These are phyloP conservation scores for Miichthys miiuy DNA, from an alignment of 2,797 vertebrate genomes.

Conservation along the genomic window DNA sequence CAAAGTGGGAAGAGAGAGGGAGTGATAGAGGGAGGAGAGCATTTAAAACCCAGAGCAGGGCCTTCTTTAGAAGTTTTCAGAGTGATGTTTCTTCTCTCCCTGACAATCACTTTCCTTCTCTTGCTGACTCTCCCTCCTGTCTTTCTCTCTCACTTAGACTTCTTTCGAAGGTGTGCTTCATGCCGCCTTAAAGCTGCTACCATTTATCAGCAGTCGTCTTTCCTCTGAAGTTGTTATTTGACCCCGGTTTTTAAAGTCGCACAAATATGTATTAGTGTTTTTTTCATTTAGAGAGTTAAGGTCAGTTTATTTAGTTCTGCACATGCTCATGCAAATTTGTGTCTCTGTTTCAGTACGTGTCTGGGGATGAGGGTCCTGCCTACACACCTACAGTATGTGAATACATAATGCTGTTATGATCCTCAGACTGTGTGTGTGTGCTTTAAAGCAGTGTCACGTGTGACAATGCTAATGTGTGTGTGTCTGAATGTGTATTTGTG, in stretches of 20 bases:
- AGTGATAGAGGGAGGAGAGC: constrained; percentile 81
- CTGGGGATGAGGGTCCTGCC: constrained; percentile 72
- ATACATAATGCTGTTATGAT: constrained; percentile 75
- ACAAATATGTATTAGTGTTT: constrained; percentile 69
- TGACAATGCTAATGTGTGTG: constrained; percentile 66
- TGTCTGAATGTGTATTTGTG: constrained; percentile 49
- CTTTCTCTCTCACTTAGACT: constrained; percentile 61
- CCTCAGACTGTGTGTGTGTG: constrained; percentile 44
- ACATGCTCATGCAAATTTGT: constrained; percentile 78
- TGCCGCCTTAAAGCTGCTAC: constrained; percentile 39
- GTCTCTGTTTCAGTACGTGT: constrained; percentile 71
- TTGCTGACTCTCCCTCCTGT: constrained; percentile 64
- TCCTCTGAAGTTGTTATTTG: constrained; percentile 67
- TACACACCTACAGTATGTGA: constrained; percentile 76
- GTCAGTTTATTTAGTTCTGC: constrained; percentile 80
- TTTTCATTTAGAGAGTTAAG: constrained; percentile 69
- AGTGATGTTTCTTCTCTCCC: constrained; percentile 82
- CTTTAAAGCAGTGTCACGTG: constrained; percentile 58
- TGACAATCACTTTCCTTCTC: constrained; percentile 81
- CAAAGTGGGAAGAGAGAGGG: constrained; percentile 77
- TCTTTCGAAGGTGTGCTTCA: constrained; percentile 56
- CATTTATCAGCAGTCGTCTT: constrained; percentile 45
- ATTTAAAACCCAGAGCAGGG: constrained; percentile 87
- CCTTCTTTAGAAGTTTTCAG: constrained; percentile 85
- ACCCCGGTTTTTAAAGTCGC: constrained; percentile 69